Percentiles rank a stretch among this genome's conserved stretches.
phyloP scores from a whole-genome alignment of 2,888 invertebrate species.

The Trissolcus japonicus region DNA sequence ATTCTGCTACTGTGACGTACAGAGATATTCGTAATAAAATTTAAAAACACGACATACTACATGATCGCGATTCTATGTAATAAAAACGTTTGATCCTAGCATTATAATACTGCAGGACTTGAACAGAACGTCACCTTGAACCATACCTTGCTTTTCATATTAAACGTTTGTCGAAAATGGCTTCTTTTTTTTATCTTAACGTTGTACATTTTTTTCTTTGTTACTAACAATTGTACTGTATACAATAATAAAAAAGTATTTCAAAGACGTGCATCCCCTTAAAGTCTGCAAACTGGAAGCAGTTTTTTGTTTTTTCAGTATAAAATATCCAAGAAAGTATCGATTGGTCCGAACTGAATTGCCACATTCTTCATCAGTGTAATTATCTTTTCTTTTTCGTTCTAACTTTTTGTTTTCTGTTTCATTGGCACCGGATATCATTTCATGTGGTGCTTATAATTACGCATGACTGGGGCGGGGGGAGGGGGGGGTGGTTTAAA shows the following conservation, averaged over 20 bases:
- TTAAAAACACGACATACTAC: slow-evolving; percentile 60
- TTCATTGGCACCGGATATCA: not conserved
- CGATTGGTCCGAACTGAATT: slow-evolving; percentile 25
- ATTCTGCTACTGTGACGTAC: slow-evolving; percentile 61
- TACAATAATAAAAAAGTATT: slow-evolving; percentile 31
- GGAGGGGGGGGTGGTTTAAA: too few species aligned
- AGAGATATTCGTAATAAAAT: slow-evolving; percentile 63
- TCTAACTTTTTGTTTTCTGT: not conserved
- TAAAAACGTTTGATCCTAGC: slow-evolving; percentile 57
- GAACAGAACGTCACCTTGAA: slow-evolving; percentile 53
- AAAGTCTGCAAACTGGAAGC: slow-evolving; percentile 20
- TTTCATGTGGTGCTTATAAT: too few species aligned
- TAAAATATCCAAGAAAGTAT: slow-evolving; percentile 41
- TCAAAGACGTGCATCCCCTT: slow-evolving; percentile 15
- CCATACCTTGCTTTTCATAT: slow-evolving; percentile 10
- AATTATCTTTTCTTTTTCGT: not conserved
- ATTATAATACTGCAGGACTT: slow-evolving; percentile 44
- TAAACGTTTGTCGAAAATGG: slow-evolving; percentile 23
- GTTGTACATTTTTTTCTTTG: slow-evolving; percentile 9
- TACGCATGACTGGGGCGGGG: too few species aligned
- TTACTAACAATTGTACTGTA: slow-evolving; percentile 7
- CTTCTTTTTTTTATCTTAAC: slow-evolving; percentile 11
- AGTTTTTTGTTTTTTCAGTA: slow-evolving; percentile 8
- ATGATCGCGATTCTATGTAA: slow-evolving; percentile 57
- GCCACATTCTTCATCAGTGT: not conserved